Evolutionary conservation across 2,888 invertebrate species (phyloP), one percentile per base, ranked within the genome.

Genomic region (Endotricha flammealis): DNA sequence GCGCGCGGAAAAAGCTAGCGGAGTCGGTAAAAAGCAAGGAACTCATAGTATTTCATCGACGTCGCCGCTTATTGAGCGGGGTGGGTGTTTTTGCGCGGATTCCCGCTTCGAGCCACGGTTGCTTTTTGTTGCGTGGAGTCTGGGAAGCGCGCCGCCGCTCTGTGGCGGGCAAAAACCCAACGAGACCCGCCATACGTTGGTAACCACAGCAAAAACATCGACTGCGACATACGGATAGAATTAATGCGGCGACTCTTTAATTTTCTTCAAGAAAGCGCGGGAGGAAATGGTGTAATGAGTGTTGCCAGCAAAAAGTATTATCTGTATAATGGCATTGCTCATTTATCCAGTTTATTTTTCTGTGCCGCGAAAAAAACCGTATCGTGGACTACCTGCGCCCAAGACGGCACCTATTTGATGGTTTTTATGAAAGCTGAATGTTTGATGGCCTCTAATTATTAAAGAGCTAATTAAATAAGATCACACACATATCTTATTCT

Each of bases 241-340:
- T 83, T 82, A 83, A 82, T 82, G 78, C 78, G 73, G 70, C 68
- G 69, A 79, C 73, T 78, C 76, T 85, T 83, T 83, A 85, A 83
- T 83, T 83, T 83, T 80, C 77, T 76, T 77, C 69, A 82, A 83
- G 85, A 83, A 82, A 81, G 81, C 75, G 78, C 81, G 72, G 74
- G 80, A 83, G 83, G 83, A 83, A 83, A 79, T 78, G 73, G 73
- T 72, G 76, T 76, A 83, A 85, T 83, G 80, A 83, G 82, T 77
- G 74, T 68, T 74, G 69, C 66, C 71, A 65, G 66, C 56, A 65
- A 72, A 78, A 83, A 85, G 80, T 75, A 79, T 70, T 64, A 57
- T 70, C 68, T 65, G 75, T 73, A 70, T 80, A 83, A 85, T 76
- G 78, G 75, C 65, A 64, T 52, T 53, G 62, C 68, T 70, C 70